A percentile compares a stretch with the other conserved stretches of the same genome.
phyloP scores from a whole-genome alignment of 2,797 vertebrate genomes.

The Strix occidentalis region DNA sequence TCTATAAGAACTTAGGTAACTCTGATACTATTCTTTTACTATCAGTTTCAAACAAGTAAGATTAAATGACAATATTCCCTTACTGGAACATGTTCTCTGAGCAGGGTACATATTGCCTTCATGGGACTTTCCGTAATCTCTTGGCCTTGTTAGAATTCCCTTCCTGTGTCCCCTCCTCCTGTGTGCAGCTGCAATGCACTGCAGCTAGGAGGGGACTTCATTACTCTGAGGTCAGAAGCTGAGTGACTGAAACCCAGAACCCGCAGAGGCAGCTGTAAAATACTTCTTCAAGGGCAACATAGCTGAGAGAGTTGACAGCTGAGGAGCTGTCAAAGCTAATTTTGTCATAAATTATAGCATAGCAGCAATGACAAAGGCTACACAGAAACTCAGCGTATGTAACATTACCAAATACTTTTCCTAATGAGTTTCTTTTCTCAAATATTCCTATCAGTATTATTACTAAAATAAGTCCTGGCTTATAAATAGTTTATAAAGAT shows the following conservation, averaged over 20 bases:
- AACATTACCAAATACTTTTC: background rate
- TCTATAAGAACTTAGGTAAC: background rate
- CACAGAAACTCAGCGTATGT: background rate
- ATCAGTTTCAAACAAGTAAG: background rate
- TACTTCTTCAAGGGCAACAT: background rate
- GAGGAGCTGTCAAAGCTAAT: background rate
- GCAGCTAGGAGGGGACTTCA: background rate
- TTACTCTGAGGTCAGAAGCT: background rate
- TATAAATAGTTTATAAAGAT: background rate
- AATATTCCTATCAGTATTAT: background rate
- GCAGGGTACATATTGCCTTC: background rate
- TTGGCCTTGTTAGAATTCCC: background rate
- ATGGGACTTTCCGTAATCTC: fast-evolving
- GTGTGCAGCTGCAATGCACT: background rate
- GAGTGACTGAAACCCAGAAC: background rate
- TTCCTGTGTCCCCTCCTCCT: background rate
- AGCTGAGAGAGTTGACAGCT: background rate
- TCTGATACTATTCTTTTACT: background rate
- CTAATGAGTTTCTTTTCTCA: background rate
- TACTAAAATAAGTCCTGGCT: background rate
- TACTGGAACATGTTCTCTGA: background rate
- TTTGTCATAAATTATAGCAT: background rate
- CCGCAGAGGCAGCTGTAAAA: background rate
- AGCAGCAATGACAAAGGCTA: background rate
- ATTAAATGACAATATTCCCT: background rate